Evolutionary conservation across 2,888 invertebrate species (phyloP).

Genomic region (Chrysolina oricalcia): DNA sequence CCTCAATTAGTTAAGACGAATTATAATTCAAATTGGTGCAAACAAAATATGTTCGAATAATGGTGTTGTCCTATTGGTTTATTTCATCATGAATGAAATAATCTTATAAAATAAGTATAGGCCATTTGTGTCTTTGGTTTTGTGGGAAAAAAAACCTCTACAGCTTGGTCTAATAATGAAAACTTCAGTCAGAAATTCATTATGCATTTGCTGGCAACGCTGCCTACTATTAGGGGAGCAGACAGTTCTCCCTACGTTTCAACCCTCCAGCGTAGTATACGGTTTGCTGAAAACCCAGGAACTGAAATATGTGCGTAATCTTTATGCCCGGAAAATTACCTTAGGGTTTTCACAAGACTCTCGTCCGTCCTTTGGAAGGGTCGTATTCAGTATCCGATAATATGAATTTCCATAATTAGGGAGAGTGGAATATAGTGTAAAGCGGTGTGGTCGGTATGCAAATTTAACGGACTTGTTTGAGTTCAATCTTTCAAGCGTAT

Average conservation of each 20-base stretch:
- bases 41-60: too few species aligned
- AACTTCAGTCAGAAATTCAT: too few species aligned
- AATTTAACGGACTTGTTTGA: not conserved
- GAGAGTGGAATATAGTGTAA: not conserved
- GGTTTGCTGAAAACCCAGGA: constrained; percentile 5
- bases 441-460: not conserved
- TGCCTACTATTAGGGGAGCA: not conserved
- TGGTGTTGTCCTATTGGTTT: too few species aligned
- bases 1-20: too few species aligned
- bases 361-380: not conserved
- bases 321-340: constrained; percentile 5
- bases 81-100: too few species aligned
- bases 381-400: not conserved
- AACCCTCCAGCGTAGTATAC: constrained; percentile 4
- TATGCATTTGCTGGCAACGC: not conserved
- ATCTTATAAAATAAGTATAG: too few species aligned
- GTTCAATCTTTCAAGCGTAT: not conserved
- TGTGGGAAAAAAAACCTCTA: too few species aligned
- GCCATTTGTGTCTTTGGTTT: too few species aligned
- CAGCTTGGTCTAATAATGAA: too few species aligned
- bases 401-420: not conserved
- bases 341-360: not conserved
- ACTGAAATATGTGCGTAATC: not conserved
- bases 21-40: too few species aligned
- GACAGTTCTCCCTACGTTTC: not conserved